Conservation (phyloP, 2,888 invertebrate genomes). For the Hypselothyrea guttata region DNA sequence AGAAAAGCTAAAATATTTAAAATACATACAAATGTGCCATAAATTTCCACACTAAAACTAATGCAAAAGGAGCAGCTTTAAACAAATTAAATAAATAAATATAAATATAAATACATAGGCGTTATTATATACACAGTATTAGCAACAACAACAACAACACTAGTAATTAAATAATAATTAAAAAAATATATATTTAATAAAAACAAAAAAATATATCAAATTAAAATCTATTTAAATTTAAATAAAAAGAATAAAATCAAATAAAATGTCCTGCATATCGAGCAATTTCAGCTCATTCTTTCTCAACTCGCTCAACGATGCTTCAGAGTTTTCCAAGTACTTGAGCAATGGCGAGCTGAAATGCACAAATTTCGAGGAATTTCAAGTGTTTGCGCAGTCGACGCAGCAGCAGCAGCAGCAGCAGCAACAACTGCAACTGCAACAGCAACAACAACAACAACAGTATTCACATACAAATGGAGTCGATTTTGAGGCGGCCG, state of each 20-base stretch:
- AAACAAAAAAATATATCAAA: too few species aligned
- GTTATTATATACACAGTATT: constrained; percentile 65
- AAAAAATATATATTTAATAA: too few species aligned
- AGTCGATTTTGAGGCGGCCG: constrained; percentile 45
- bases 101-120: constrained; percentile 30
- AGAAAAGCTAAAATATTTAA: too few species aligned
- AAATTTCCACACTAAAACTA: constrained; percentile 42
- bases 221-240: too few species aligned
- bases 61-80: constrained; percentile 63
- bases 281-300: constrained; percentile 82
- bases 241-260: constrained; percentile 25
- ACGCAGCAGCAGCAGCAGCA: constrained; percentile 41
- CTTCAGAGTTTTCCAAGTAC: constrained; percentile 82
- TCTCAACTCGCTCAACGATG: constrained; percentile 81
- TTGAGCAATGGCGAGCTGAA: constrained; percentile 82
- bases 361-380: constrained; percentile 81
- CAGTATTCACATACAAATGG: constrained; percentile 73
- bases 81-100: constrained; percentile 36
- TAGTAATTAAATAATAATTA: constrained; percentile 10
- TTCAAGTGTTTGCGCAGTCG: constrained; percentile 77
- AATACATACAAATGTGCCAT: constrained; percentile 56
- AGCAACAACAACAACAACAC: constrained; percentile 41
- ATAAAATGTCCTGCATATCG: constrained; percentile 82
- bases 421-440: constrained; percentile 39
- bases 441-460: constrained; percentile 46